Evolutionary conservation across 2,888 invertebrate genomes (phyloP), one percentile per base, ranked within the genome.

Genomic region (Athetis lepigone): DNA sequence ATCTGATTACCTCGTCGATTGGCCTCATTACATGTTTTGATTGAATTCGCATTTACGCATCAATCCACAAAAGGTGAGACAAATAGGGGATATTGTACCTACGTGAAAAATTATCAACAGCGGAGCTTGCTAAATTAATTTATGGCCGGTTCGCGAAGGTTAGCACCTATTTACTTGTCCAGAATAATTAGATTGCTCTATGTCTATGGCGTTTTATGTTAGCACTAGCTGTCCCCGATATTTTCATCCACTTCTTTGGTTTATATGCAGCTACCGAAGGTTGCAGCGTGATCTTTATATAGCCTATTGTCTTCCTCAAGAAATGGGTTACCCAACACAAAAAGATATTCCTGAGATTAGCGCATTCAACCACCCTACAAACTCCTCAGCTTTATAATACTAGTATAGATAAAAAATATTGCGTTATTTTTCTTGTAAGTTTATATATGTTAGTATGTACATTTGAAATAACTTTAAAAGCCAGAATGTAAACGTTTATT

Each of bases 81-180:
- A 37, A 57, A 63, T 25, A 19, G 36, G 23, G 50, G 29, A 37
- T n/a, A n/a, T 39, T 36, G 16, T 37, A 47, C 1, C 25, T 9
- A 18, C 42, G 46, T 18, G 21, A 66, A 67, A 67, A 67, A 67
- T 46, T 46, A 54, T 27, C 45, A 23, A 67, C 19, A 27, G 2
- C 3, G 27, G 19, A 64, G 45, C 23, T 40, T 16, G 16, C 18
- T 21, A 29, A 73, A 67, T 67, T 40, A 73, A 67, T 73, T 73
- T 67, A 67, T 40, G 0, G 40, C 21, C n/a, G 8, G 18, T 46
- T 27, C 27, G 40, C 27, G 45, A 19, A 40, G 13, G 11, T 9
- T 23, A 36, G 19, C n/a, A 27, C 43, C 42, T 37, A 29, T 49
- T 72, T 37, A 71, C 23, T 19, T 19, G 21, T 19, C 40, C 16